Base-by-base conservation (phyloP, 2,113 vertebrate species). In the Corythoichthys haematopterus region DNA sequence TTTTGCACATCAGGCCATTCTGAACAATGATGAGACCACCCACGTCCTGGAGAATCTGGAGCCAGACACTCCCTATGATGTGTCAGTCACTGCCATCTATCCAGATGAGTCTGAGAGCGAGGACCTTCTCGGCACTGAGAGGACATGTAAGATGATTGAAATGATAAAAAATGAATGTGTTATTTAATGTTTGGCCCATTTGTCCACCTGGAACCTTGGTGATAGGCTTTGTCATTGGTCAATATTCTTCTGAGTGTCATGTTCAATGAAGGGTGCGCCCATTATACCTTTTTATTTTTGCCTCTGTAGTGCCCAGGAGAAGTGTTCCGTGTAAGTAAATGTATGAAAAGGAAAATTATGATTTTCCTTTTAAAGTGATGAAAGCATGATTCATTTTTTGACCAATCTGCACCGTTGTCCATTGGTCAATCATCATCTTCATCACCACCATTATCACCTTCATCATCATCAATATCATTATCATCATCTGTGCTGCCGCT, bases 21-120 rank as follows among this genome's bases (percentile, higher is more conserved):
- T 98, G 85, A 96, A 92, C 90, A 93, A 85, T 3, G 94, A 98
- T 37, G 94, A 95, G 38, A 94, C 91, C 36, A 92, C 83, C 62
- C 43, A 93, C 58, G 61, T 94, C 45, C 92, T 99, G 89, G 92
- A 94, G 82, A 87, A 94, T 82, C 76, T 99, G 85, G 94, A 92
- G 45, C 88, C 93, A 4, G 94, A 98, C 79, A 95, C 94, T 0
- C 84, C 91, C 46, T 99, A 99, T 38, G 95, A 98, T 10, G 88
- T 99, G 75, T 94, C 93, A 3, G 84, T 99, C 56, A 96, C 96
- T 13, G 97, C 95, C 58, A 96, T 99, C 84, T 99, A 99, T 78
- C 96, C 97, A 0, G 97, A 99, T 81, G 97, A 99, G 74, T 95
- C 96, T 1, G 97, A 99, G 85, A 99, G 97, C 14, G 95, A 97